Percentiles rank a stretch among this genome's conserved stretches.
Conservation (phyloP, 92 coral and sea anemone genomes). For the Desmophyllum pertusum region DNA sequence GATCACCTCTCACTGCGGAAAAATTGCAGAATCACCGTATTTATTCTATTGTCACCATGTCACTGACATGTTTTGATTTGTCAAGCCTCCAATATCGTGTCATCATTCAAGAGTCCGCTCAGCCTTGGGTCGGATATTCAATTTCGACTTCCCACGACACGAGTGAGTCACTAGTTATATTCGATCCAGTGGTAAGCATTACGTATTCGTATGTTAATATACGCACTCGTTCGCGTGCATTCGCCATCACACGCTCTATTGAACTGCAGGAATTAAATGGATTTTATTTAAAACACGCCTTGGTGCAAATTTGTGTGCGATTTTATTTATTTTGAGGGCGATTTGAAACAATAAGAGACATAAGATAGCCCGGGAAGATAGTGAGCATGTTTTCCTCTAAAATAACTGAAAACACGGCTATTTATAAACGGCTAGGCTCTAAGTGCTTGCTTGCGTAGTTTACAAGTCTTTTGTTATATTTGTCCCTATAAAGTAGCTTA, state of each 20-base stretch:
- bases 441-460: background rate
- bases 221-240: background rate
- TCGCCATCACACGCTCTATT: background rate
- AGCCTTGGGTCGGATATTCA: constrained; percentile 1
- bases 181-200: constrained; percentile 2
- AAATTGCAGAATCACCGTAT: constrained; percentile 2
- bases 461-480: background rate
- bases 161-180: background rate
- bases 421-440: background rate
- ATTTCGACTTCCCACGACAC: background rate
- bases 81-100: background rate
- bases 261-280: background rate
- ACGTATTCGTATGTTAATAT: background rate
- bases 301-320: background rate
- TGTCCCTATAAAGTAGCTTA: background rate
- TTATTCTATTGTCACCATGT: too few relatives aligned
- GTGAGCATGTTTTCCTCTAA: background rate
- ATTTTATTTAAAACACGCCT: background rate
- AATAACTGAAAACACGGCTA: background rate
- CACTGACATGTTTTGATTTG: constrained; percentile 1
- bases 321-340: background rate
- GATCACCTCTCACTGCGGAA: constrained; percentile 1
- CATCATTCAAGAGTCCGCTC: constrained; percentile 2
- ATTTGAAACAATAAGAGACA: background rate
- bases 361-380: too few relatives aligned